Evolutionary conservation across 2,113 vertebrate species (phyloP), one percentile per base, ranked within the genome.

Genomic region (Solea senegalensis): DNA sequence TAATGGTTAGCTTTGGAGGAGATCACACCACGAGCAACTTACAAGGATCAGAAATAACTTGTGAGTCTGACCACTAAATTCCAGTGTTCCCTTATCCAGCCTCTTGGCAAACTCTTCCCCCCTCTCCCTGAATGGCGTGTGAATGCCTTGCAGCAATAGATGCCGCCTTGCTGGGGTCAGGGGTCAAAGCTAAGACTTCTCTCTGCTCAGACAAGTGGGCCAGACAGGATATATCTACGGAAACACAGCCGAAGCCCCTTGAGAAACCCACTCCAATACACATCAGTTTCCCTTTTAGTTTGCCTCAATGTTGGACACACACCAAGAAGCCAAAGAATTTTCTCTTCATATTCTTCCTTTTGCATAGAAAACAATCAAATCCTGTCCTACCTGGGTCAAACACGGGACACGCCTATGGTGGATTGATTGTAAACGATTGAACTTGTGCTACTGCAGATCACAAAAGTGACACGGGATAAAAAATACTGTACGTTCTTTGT

Each of bases 121-220:
- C 64, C 73, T 65, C 74, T 76, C 82, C 64, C 72, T 53, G 58
- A 65, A 65, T 70, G 81, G 81, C 86, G 87, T 91, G 89, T 92
- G 90, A 92, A 93, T 82, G 89, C 89, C 91, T 90, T 16, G 76
- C 72, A 88, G 91, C 91, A 76, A 86, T 86, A 72, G 81, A 84
- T 90, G 87, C 83, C 55, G 84, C 71, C 76, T 87, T 57, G 72
- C 76, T 43, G 2, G 70, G 89, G 85, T 91, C 88, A 86, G 63
- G 65, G 90, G 90, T 90, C 88, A 88, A 82, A 86, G 78, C 86
- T 81, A 86, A 90, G 85, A 81, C 89, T 82, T 88, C 84, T 79
- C 74, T 85, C 74, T 82, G 80, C 88, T 69, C 77, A 92, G 88
- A 91, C 89, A 86, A 83, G 78, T 74, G 72, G 78, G 87, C 81